Evolutionary conservation across 1,140 invertebrate genomes (phyloP).

Genomic region (Caenorhabditis remanei): DNA sequence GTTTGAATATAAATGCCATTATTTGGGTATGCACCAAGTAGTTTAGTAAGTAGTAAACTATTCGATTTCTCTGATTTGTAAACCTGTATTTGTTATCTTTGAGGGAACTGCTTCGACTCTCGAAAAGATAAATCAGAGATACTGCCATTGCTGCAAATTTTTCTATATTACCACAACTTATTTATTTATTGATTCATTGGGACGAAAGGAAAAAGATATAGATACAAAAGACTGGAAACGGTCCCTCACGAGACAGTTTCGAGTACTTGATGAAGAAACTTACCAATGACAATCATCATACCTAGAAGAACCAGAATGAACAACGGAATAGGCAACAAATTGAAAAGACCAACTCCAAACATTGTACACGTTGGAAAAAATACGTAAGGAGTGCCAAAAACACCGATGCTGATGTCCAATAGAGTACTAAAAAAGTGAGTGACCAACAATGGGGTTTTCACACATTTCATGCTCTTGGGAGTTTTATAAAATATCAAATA

Average conservation of each 20-base stretch:
- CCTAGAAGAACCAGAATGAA: neutral
- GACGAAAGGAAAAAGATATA: too few relatives aligned
- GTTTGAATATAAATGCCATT: neutral
- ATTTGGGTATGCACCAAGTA: neutral
- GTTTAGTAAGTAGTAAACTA: neutral
- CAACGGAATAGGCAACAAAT: neutral
- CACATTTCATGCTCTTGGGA: neutral
- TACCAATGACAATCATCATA: neutral
- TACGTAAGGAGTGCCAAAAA: neutral
- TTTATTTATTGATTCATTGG: too few relatives aligned
- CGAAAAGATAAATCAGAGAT: neutral
- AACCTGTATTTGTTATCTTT: neutral
- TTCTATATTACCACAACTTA: neutral
- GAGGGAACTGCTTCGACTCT: conserved; percentile 1
- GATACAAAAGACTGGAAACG: too few relatives aligned
- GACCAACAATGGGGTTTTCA: neutral
- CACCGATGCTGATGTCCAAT: neutral
- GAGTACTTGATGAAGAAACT: neutral
- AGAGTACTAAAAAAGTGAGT: neutral
- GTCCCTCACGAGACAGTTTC: too few relatives aligned
- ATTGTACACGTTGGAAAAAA: neutral
- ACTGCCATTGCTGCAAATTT: neutral
- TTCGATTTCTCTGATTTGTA: neutral
- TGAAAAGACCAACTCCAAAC: too few relatives aligned
- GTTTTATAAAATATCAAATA: neutral